phyloP scores from a whole-genome alignment of 2,888 invertebrate species.

The Thysanoteuthis rhombus region DNA sequence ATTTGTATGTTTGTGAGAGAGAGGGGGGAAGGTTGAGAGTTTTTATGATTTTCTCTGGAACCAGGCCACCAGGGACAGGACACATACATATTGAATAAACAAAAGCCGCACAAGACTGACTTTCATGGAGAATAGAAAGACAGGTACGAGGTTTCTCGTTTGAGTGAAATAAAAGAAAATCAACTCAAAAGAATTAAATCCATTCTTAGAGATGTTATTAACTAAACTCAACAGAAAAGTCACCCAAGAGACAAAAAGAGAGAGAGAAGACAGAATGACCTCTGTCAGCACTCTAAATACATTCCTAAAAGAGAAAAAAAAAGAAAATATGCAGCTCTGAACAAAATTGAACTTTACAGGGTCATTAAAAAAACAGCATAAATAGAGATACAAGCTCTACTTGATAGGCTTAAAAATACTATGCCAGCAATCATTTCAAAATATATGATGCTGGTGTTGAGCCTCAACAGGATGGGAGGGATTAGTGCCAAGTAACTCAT shows the following conservation, averaged over 20 bases:
- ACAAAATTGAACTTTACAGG: no score
- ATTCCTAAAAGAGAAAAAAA: no score
- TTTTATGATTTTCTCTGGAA: neutral
- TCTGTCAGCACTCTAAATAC: no score
- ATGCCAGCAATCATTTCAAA: no score
- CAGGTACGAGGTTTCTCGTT: neutral
- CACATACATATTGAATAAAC: neutral
- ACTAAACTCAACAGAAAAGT: neutral
- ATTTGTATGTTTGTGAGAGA: neutral
- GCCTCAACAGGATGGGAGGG: no score
- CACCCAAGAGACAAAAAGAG: neutral
- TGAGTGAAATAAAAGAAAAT: neutral
- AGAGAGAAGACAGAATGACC: neutral
- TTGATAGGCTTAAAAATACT: no score
- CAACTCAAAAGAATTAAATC: no score
- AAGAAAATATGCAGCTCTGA: no score
- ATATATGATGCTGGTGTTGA: no score
- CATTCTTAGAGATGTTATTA: neutral
- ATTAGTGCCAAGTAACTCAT: no score
- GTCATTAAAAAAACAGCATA: no score
- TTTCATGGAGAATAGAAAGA: neutral
- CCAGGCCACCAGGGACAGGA: neutral
- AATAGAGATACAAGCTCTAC: no score
- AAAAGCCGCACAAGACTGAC: neutral
- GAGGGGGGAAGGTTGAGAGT: neutral